phyloP scores from a whole-genome alignment of 2,113 vertebrate genomes.

The Turnix velox region DNA sequence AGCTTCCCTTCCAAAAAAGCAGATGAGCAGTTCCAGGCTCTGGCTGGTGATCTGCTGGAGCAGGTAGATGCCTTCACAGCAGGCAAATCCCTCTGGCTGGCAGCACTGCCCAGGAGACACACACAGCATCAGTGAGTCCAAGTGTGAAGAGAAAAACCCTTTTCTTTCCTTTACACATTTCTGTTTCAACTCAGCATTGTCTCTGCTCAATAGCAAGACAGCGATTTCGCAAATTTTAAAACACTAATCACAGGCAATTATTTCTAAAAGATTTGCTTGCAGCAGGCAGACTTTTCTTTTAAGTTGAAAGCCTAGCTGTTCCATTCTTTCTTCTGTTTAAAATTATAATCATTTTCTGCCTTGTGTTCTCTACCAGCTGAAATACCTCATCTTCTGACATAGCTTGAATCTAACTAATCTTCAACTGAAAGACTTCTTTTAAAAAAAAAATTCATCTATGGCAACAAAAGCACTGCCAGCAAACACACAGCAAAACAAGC shows the following conservation, averaged over 20 bases:
- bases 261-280: slow-evolving; percentile 35
- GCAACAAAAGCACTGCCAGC: neutral
- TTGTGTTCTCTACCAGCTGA: slow-evolving; percentile 32
- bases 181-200: slow-evolving; percentile 47
- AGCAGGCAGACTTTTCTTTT: slow-evolving; percentile 25
- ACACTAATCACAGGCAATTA: slow-evolving; percentile 35
- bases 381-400: slow-evolving; percentile 23
- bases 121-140: neutral
- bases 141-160: slow-evolving; percentile 21
- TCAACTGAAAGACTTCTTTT: neutral
- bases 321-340: slow-evolving; percentile 23
- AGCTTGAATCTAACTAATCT: slow-evolving; percentile 32
- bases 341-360: slow-evolving; percentile 30
- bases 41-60: neutral
- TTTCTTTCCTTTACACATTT: slow-evolving; percentile 31
- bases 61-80: rapidly evolving
- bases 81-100: neutral
- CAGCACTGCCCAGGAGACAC: neutral
- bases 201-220: slow-evolving; percentile 27
- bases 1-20: neutral
- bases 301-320: slow-evolving; percentile 38
- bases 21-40: neutral
- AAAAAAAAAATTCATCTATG: neutral
- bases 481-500: slow-evolving; percentile 8
- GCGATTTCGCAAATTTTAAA: slow-evolving; percentile 35